Evolutionary conservation across 2,797 vertebrate species (phyloP), one percentile per base, ranked within the genome.

Genomic region (Hypotaenidia okinawae): DNA sequence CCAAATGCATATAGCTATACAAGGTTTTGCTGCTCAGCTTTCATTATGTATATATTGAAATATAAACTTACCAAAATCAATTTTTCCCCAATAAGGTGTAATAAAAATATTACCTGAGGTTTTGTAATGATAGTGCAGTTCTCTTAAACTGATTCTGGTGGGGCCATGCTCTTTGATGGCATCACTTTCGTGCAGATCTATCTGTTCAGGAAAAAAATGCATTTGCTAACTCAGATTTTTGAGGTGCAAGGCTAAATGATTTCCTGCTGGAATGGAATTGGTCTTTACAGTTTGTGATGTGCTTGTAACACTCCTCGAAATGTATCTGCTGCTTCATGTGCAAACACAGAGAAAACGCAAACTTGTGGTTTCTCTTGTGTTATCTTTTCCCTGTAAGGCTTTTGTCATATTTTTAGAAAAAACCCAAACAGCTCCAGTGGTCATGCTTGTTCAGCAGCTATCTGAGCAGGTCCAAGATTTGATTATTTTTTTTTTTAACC

Each of bases 141-240:
- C 97, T 74, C 89, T 96, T 51, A 99, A 90, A 96, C 97, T 98
- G 69, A 99, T 94, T 97, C 98, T 99, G 91, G 97, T 78, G 35
- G 99, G 98, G 87, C 98, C 97, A 49, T 98, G 98, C 78, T 98
- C 98, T 89, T 98, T 98, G 63, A 32, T 95, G 21, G 94, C 94
- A 24, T 97, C 94, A 4, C 97, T 97, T 94, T 98, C 99, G 11
- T 95, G 94, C 75, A 99, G 95, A 25, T 94, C 97, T 93, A 99
- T 95, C 99, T 99, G 94, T 95, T 93, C 88, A 8, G 59, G 68
- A 74, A 93, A 91, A 59, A 93, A 87, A 84, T 43, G 58, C 25
- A 88, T 84, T 79, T 89, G 51, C 33, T 72, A 59, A 72, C 70
- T 67, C 57, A 76, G 32, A 45, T 30, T 30, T 41, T 84, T 75